Evolutionary conservation across 2,113 vertebrate genomes (phyloP).

Genomic region (Hystrix cristata): DNA sequence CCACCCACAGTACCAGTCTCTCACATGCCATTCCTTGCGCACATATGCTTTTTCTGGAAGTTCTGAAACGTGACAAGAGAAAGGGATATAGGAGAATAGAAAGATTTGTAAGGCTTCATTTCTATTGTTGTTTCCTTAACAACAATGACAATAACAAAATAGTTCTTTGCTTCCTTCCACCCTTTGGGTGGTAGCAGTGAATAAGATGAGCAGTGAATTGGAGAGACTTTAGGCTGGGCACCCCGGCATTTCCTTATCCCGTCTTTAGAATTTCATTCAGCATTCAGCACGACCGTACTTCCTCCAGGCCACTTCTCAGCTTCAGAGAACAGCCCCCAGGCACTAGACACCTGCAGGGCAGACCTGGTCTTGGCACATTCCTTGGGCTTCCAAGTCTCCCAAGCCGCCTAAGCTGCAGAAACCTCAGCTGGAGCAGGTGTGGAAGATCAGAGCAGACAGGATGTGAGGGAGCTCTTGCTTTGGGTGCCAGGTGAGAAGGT

Average conservation of each 20-base stretch:
- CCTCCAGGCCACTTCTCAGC: background rate
- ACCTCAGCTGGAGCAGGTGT: slow-evolving; percentile 43
- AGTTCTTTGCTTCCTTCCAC: background rate
- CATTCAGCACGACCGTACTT: background rate
- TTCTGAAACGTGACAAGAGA: slow-evolving; percentile 20
- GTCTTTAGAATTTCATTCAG: background rate
- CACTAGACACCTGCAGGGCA: slow-evolving; percentile 54
- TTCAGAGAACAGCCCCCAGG: background rate
- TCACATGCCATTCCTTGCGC: background rate
- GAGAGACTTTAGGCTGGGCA: background rate
- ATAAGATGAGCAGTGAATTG: background rate
- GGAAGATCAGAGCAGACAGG: slow-evolving; percentile 49
- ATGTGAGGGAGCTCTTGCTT: background rate
- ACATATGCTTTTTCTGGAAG: background rate
- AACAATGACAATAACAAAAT: background rate
- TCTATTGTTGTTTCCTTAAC: background rate
- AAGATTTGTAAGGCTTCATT: background rate
- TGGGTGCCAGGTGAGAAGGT: background rate
- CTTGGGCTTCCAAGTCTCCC: background rate
- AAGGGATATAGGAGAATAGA: background rate
- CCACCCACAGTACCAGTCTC: background rate
- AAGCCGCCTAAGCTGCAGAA: background rate
- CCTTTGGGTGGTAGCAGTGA: background rate
- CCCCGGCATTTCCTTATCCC: background rate
- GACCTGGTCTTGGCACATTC: slow-evolving; percentile 17